These are phyloP conservation scores for Propithecus deckenii DNA, from an alignment of 2,797 vertebrate species.

Conservation along the genomic window DNA sequence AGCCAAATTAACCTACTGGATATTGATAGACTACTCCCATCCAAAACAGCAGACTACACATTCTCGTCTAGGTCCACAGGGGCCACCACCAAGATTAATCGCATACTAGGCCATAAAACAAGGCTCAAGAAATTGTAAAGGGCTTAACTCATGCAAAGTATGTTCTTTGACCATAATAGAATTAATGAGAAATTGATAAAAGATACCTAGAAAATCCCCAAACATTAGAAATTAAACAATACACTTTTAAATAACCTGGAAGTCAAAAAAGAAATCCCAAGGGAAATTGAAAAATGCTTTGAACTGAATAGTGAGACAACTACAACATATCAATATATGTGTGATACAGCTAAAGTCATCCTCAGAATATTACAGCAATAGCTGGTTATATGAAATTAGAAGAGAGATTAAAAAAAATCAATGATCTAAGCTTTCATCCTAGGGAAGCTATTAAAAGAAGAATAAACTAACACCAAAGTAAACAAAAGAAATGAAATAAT, in stretches of 20 bases:
- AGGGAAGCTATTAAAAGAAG: not conserved
- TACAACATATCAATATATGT: not conserved
- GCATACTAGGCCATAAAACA: not conserved
- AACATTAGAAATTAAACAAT: not conserved
- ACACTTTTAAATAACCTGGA: not conserved
- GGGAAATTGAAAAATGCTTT: not conserved
- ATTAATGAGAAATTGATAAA: not conserved
- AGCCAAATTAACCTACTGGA: not conserved
- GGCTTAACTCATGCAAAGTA: not conserved
- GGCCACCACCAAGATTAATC: not conserved
- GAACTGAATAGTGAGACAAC: not conserved
- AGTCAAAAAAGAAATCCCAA: not conserved
- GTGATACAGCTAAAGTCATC: not conserved
- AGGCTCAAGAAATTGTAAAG: not conserved
- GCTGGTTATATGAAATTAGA: not conserved
- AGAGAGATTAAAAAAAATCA: not conserved
- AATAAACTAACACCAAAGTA: not conserved
- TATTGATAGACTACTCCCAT: not conserved
- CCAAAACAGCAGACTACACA: not conserved
- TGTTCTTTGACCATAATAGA: not conserved
- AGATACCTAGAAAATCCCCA: not conserved
- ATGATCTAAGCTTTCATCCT: not conserved
- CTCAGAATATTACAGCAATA: not conserved
- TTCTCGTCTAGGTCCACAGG: not conserved
- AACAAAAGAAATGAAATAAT: not conserved